Conservation (phyloP, 1,140 invertebrate species). For the Aphelinus atriplicis region DNA sequence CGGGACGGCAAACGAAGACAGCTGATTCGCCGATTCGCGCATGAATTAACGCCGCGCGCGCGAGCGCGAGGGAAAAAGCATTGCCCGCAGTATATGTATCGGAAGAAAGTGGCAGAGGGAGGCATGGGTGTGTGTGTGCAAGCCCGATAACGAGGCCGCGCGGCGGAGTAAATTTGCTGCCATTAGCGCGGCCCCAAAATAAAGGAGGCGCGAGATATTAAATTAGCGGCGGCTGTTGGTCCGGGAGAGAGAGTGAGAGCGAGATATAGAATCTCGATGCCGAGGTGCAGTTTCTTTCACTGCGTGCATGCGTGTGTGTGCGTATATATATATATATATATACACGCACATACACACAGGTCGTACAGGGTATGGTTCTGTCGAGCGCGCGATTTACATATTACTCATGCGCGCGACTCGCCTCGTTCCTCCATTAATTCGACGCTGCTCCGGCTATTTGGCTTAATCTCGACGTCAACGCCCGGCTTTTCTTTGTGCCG, state of each 20-base stretch:
- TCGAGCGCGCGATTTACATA: slow-evolving; percentile 27
- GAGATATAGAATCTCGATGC: not conserved
- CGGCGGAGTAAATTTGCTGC: slow-evolving; percentile 61
- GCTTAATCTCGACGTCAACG: too few species aligned
- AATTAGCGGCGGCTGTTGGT: slow-evolving; percentile 48
- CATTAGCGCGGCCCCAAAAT: slow-evolving; percentile 54
- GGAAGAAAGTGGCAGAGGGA: slow-evolving; percentile 15
- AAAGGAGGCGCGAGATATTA: slow-evolving; percentile 55
- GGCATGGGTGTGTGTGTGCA: slow-evolving; percentile 26
- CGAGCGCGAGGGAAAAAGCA: slow-evolving; percentile 30
- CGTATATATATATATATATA: not conserved
- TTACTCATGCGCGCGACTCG: slow-evolving; percentile 24
- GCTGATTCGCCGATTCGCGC: not conserved
- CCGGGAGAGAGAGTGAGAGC: not conserved
- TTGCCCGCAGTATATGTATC: slow-evolving; percentile 5
- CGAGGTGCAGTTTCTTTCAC: too few species aligned
- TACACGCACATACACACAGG: not conserved
- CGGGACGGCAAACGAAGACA: too few species aligned
- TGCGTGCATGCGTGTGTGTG: too few species aligned
- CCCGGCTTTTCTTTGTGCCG: slow-evolving; percentile 9
- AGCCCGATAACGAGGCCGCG: slow-evolving; percentile 56
- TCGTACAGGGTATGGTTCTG: too few species aligned
- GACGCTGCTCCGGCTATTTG: not conserved
- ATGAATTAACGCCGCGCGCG: slow-evolving; percentile 31
- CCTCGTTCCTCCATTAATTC: slow-evolving; percentile 34